Evolutionary conservation across 2,888 invertebrate species (phyloP).

Genomic region (Pegoplata infirma): DNA sequence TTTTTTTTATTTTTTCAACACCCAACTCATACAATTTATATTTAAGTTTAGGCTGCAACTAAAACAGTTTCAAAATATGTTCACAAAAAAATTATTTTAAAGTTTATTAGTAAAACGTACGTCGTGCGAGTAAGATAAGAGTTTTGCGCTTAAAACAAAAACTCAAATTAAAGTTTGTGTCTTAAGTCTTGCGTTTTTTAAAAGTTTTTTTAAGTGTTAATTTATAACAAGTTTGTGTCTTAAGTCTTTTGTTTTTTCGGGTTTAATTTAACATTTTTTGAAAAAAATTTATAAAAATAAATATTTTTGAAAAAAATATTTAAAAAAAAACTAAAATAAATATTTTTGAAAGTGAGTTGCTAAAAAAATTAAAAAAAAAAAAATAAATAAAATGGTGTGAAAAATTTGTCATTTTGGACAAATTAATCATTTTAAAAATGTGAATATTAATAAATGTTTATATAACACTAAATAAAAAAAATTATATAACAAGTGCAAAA

Average conservation of each 20-base stretch:
- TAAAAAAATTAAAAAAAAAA: slow-evolving; percentile 3
- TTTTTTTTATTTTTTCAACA: not conserved
- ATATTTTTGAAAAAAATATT: not conserved
- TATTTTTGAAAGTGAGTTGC: too few relatives aligned
- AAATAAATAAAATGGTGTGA: not conserved
- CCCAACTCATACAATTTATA: slow-evolving; percentile 30
- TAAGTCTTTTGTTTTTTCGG: slow-evolving; percentile 24
- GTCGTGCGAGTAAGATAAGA: slow-evolving; percentile 52
- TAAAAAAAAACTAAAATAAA: not conserved
- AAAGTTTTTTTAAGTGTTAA: not conserved
- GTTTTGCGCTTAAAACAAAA: slow-evolving; percentile 12
- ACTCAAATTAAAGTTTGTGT: slow-evolving; percentile 37
- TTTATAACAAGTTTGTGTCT: slow-evolving; percentile 36
- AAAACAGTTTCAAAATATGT: slow-evolving; percentile 43
- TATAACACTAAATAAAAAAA: too few relatives aligned
- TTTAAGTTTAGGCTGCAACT: not conserved
- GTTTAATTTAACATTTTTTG: not conserved
- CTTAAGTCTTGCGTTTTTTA: slow-evolving; percentile 51
- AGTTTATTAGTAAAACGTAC: slow-evolving; percentile 51
- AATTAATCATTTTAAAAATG: too few relatives aligned
- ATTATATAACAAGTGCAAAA: too few relatives aligned
- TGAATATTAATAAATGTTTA: too few relatives aligned
- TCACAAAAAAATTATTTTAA: slow-evolving; percentile 27
- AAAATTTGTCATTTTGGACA: too few relatives aligned
- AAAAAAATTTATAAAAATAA: not conserved